A percentile compares a stretch with the other conserved stretches of the same genome.
These are phyloP conservation scores for Cephus spinipes DNA, from an alignment of 2,888 invertebrate species.

Conservation along the genomic window DNA sequence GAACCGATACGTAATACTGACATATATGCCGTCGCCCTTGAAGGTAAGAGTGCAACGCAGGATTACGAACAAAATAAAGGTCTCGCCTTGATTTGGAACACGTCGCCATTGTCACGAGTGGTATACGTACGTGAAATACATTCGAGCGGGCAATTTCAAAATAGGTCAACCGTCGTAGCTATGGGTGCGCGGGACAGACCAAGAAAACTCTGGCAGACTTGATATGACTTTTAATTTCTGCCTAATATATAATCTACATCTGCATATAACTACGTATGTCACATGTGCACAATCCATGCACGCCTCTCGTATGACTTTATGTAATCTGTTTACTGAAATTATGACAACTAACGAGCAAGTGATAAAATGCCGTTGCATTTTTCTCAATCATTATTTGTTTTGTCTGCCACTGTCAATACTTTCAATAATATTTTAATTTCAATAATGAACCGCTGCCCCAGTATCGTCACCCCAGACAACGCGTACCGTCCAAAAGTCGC, in stretches of 20 bases:
- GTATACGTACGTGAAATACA: neutral
- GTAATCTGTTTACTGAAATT: neutral
- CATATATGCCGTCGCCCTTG: neutral
- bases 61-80: neutral
- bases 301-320: neutral
- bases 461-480: neutral
- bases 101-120: neutral
- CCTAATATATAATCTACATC: neutral
- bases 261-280: neutral
- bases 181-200: neutral
- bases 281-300: neutral
- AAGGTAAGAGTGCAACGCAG: neutral
- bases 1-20: neutral
- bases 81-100: neutral
- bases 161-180: neutral
- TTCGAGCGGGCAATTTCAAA: neutral
- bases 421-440: neutral
- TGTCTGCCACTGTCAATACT: neutral
- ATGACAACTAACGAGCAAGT: neutral
- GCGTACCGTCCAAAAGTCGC: neutral
- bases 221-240: neutral
- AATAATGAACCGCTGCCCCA: neutral
- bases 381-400: neutral
- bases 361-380: neutral
- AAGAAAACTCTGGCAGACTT: neutral